These are phyloP conservation scores for Rana temporaria DNA, from an alignment of 2,113 vertebrate genomes.

Conservation along the genomic window DNA sequence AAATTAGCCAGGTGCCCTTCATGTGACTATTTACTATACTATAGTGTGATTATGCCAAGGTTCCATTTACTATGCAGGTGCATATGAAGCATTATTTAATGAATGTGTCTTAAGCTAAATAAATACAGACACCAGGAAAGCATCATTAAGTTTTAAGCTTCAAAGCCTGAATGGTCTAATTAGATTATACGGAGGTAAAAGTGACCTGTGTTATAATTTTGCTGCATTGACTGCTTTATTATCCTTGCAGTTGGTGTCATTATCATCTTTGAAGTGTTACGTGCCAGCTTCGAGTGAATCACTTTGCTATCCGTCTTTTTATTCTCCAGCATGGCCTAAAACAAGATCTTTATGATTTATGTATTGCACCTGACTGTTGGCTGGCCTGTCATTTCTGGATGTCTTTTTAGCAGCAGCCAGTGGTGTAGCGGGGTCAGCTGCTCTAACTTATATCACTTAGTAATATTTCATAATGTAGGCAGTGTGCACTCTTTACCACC, in stretches of 20 bases:
- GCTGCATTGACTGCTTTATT: constrained; percentile 31
- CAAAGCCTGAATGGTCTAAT: constrained; percentile 10
- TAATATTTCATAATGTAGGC: too few species aligned
- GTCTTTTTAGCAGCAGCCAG: too few species aligned
- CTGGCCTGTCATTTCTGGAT: neutral
- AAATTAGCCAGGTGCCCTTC: too few species aligned
- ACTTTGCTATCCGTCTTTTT: constrained; percentile 14
- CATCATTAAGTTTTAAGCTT: constrained; percentile 26
- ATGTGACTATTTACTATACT: too few species aligned
- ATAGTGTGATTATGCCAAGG: too few species aligned
- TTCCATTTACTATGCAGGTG: too few species aligned
- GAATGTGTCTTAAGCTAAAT: neutral
- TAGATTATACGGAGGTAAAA: constrained; percentile 9
- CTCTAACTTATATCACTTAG: too few species aligned
- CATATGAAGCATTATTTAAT: neutral
- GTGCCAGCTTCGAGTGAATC: constrained; percentile 20
- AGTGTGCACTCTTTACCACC: too few species aligned
- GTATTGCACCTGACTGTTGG: neutral
- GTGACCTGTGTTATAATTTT: constrained; percentile 19
- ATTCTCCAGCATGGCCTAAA: neutral
- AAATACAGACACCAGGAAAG: neutral
- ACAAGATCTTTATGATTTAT: constrained; percentile 11
- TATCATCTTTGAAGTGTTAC: constrained; percentile 4
- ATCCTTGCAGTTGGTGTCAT: constrained; percentile 10
- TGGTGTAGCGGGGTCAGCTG: too few species aligned